phyloP scores from a whole-genome alignment of 2,797 vertebrate species.

The Mormyrops boulengeri region DNA sequence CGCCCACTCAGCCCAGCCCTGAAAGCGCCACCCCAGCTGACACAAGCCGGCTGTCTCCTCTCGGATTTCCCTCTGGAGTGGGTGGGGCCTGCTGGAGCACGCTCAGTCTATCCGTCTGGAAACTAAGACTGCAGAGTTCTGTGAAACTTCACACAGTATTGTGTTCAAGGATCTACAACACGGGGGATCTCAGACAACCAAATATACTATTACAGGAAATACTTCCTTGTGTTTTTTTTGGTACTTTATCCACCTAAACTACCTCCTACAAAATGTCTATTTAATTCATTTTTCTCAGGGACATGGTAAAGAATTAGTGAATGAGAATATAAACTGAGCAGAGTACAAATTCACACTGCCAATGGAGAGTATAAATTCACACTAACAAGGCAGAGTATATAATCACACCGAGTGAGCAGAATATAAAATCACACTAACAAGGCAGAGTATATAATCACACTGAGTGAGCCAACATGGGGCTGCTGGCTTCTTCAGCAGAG shows the following conservation, averaged over 20 bases:
- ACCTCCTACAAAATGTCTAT: background rate
- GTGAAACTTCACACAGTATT: conserved; percentile 18
- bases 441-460: background rate
- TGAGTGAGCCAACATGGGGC: background rate
- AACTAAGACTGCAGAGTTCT: conserved; percentile 26
- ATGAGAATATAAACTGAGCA: background rate
- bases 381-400: background rate
- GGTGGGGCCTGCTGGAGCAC: conserved; percentile 2
- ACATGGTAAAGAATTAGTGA: background rate
- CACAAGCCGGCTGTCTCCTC: conserved; percentile 45
- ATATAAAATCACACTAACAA: background rate
- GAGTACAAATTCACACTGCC: background rate
- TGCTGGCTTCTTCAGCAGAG: background rate
- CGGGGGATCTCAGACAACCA: background rate
- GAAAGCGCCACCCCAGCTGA: conserved; percentile 58
- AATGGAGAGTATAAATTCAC: background rate
- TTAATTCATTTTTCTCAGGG: background rate
- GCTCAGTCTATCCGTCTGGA: background rate
- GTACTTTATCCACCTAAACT: background rate
- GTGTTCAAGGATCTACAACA: background rate
- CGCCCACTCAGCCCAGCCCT: conserved; percentile 39
- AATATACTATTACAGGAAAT: background rate
- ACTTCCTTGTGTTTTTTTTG: background rate
- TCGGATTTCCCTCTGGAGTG: conserved; percentile 48
- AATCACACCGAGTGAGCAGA: background rate